Conservation (phyloP, 2,888 invertebrate genomes). For the Hoplodrina ambigua region DNA sequence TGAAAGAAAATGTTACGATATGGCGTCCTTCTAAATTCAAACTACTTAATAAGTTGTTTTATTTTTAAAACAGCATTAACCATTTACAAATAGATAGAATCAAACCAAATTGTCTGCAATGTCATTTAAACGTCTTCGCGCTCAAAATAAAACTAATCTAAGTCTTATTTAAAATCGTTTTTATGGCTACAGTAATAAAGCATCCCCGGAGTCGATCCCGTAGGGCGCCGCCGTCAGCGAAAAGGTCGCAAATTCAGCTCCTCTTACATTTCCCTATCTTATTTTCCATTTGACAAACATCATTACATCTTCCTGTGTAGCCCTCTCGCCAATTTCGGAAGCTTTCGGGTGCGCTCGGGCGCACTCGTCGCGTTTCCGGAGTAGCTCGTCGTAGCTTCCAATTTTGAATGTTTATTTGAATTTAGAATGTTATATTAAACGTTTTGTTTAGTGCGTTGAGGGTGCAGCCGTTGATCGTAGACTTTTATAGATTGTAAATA, state of each 20-base stretch:
- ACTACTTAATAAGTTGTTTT: background rate
- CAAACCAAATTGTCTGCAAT: conserved; percentile 21
- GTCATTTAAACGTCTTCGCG: conserved; percentile 44
- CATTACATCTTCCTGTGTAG: conserved; percentile 88
- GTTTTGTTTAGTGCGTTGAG: conserved; percentile 43
- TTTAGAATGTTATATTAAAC: conserved; percentile 56
- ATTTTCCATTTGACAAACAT: conserved; percentile 91
- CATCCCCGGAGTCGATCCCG: conserved; percentile 62
- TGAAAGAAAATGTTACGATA: background rate
- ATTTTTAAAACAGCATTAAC: background rate
- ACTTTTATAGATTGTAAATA: background rate
- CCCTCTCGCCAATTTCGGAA: conserved; percentile 81
- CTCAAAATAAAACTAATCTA: conserved; percentile 60
- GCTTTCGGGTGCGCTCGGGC: conserved; percentile 80
- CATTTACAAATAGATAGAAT: conserved; percentile 23
- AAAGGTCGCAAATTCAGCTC: conserved; percentile 85
- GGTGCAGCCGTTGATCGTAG: background rate
- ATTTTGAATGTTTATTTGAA: conserved; percentile 69
- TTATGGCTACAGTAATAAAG: conserved; percentile 61
- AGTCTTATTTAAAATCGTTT: conserved; percentile 64
- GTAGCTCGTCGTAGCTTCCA: conserved; percentile 70
- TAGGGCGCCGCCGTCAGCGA: conserved; percentile 75
- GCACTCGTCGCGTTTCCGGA: conserved; percentile 76
- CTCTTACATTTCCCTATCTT: conserved; percentile 89
- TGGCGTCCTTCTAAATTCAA: conserved; percentile 10